These are phyloP conservation scores for Australoheros facetus DNA, from an alignment of 2,797 vertebrate species.

Conservation along the genomic window DNA sequence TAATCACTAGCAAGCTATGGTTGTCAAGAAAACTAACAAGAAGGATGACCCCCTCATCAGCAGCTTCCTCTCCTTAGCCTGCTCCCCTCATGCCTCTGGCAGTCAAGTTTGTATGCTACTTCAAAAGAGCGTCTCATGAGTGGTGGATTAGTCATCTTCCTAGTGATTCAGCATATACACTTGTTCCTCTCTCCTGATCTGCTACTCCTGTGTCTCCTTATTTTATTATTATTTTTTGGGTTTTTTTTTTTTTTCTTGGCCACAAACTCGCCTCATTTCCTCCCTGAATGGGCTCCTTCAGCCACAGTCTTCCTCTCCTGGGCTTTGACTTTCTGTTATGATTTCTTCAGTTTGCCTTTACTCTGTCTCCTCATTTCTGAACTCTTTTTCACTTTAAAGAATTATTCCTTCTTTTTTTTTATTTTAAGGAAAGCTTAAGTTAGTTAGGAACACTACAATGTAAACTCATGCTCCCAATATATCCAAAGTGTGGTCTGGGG, in stretches of 20 bases:
- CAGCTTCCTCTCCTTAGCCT: constrained; percentile 13
- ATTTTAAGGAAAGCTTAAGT: neutral
- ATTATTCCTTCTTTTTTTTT: neutral
- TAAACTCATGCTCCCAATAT: neutral
- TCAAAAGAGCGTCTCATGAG: constrained; percentile 43
- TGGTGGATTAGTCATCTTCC: constrained; percentile 49
- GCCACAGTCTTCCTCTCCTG: constrained; percentile 38
- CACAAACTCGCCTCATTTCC: constrained; percentile 60
- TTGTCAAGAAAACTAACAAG: constrained; percentile 8
- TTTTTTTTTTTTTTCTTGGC: constrained; percentile 32
- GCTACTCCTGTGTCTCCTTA: constrained; percentile 22
- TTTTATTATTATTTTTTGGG: constrained; percentile 1
- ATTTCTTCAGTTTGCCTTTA: constrained; percentile 22
- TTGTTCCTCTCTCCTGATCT: constrained; percentile 46
- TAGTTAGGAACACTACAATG: neutral
- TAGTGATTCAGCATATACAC: constrained; percentile 42
- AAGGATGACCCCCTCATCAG: constrained; percentile 30
- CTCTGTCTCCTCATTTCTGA: constrained; percentile 19
- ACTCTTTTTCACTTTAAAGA: neutral
- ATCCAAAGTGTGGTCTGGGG: neutral
- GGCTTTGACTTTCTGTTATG: constrained; percentile 49
- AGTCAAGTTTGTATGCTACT: constrained; percentile 29
- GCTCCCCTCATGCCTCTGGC: constrained; percentile 19
- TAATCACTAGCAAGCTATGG: constrained; percentile 12
- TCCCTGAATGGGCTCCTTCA: constrained; percentile 47